A percentile compares a stretch with the other conserved stretches of the same genome.
These are phyloP conservation scores for Alfaro cultratus DNA, from an alignment of 2,797 vertebrate genomes.

Conservation along the genomic window DNA sequence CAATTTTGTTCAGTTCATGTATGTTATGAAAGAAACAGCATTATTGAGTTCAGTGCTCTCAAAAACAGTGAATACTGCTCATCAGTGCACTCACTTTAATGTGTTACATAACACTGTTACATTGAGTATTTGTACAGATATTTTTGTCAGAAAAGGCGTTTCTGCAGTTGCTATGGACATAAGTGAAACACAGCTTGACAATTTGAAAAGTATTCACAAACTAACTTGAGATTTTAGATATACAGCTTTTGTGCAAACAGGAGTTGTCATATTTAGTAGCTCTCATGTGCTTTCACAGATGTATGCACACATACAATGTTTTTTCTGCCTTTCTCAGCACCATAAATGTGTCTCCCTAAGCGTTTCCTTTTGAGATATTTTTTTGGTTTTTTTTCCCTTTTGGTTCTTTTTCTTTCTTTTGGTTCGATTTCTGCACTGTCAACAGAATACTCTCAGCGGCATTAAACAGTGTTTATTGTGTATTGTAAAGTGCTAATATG, in stretches of 20 bases:
- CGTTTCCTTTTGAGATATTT: slow-evolving; percentile 30
- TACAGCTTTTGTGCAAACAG: slow-evolving; percentile 19
- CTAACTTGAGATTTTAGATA: slow-evolving; percentile 23
- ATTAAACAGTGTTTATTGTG: slow-evolving; percentile 40
- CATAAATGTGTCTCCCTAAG: slow-evolving; percentile 42
- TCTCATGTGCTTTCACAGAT: slow-evolving; percentile 13
- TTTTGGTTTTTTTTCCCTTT: background rate
- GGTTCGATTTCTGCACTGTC: slow-evolving; percentile 59
- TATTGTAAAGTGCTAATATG: slow-evolving; percentile 37
- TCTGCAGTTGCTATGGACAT: background rate
- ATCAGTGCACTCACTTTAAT: background rate
- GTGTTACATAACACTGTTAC: background rate
- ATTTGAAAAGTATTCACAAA: slow-evolving; percentile 8
- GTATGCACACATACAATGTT: slow-evolving; percentile 20
- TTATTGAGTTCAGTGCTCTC: background rate
- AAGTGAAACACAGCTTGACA: background rate
- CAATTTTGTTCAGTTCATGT: background rate
- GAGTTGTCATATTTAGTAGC: slow-evolving; percentile 21
- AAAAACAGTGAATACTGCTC: background rate
- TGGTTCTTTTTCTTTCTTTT: slow-evolving; percentile 24
- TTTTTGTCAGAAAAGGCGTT: background rate
- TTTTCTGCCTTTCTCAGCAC: slow-evolving; percentile 54
- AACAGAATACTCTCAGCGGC: slow-evolving; percentile 52
- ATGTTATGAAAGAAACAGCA: background rate
- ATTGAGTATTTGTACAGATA: background rate